Percentiles rank a stretch among this genome's conserved stretches.
phyloP scores from a whole-genome alignment of 2,888 invertebrate genomes.

The Caenorhabditis wallacei region DNA sequence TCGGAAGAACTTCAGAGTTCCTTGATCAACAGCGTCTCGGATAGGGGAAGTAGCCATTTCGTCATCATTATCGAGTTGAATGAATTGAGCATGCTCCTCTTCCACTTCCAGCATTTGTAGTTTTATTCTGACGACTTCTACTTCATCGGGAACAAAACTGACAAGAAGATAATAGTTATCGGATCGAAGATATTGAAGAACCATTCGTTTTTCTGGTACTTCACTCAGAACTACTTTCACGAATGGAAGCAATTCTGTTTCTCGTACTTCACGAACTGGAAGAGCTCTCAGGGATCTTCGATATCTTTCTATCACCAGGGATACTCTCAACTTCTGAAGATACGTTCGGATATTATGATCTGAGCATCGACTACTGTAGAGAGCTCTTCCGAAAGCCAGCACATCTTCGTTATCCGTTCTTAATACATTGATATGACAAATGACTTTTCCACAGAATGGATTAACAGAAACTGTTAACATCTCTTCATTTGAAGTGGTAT shows the following conservation, averaged over 20 bases:
- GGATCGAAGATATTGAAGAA: slow-evolving; percentile 74
- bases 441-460: slow-evolving; percentile 78
- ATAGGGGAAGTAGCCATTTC: slow-evolving; percentile 10
- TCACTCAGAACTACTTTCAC: slow-evolving; percentile 58
- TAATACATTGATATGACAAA: slow-evolving; percentile 73
- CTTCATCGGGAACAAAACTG: slow-evolving; percentile 60
- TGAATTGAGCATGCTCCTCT: slow-evolving; percentile 56
- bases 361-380: slow-evolving; percentile 67
- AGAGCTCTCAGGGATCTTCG: slow-evolving; percentile 72
- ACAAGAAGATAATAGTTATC: slow-evolving; percentile 72
- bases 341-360: slow-evolving; percentile 56
- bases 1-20: slow-evolving; percentile 22
- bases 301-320: slow-evolving; percentile 78
- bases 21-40: slow-evolving; percentile 14
- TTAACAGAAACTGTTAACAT: slow-evolving; percentile 76
- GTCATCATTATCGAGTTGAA: slow-evolving; percentile 55
- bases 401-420: slow-evolving; percentile 65
- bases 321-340: slow-evolving; percentile 67
- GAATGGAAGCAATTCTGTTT: slow-evolving; percentile 64
- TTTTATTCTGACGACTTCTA: slow-evolving; percentile 50
- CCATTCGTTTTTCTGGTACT: slow-evolving; percentile 65
- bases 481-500: slow-evolving; percentile 60
- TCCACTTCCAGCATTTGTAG: slow-evolving; percentile 61
- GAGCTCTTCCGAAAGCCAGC: slow-evolving; percentile 62
- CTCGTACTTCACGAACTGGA: slow-evolving; percentile 68